Percentiles rank a stretch among this genome's conserved stretches.
Conservation (phyloP, 2,888 invertebrate species). For the Germaria angustata region DNA sequence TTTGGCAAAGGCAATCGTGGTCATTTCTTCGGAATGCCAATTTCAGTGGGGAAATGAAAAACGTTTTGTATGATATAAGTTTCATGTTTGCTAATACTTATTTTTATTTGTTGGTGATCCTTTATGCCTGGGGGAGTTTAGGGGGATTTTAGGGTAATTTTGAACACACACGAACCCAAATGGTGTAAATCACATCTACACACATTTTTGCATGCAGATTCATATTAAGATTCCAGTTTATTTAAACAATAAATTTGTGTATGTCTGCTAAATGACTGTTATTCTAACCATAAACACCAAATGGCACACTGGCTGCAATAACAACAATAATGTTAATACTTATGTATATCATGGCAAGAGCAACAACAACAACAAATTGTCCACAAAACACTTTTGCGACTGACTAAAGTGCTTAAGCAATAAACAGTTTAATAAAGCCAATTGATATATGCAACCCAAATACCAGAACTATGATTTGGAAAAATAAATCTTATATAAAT, state of each 20-base stretch:
- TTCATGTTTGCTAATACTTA: constrained; percentile 33
- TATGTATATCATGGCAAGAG: background rate
- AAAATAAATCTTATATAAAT: no score
- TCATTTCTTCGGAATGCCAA: background rate
- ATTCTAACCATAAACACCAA: constrained; percentile 68
- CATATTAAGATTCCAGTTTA: constrained; percentile 67
- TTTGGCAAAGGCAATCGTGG: constrained; percentile 8
- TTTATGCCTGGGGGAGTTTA: background rate
- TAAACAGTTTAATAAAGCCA: constrained; percentile 55
- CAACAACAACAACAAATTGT: constrained; percentile 42
- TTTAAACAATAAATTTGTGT: constrained; percentile 71
- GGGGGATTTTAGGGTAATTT: background rate
- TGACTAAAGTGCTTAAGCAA: constrained; percentile 10
- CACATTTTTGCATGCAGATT: constrained; percentile 30
- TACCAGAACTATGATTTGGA: constrained; percentile 19
- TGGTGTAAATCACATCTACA: background rate
- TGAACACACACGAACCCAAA: constrained; percentile 1
- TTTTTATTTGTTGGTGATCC: background rate
- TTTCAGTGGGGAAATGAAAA: background rate
- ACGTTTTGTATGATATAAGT: constrained; percentile 22
- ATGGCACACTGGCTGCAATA: constrained; percentile 66
- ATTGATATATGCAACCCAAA: constrained; percentile 54
- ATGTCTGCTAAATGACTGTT: constrained; percentile 62
- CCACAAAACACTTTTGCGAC: constrained; percentile 34
- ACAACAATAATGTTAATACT: constrained; percentile 15